These are phyloP conservation scores for Allobates femoralis DNA, from an alignment of 2,797 vertebrate species.

Conservation along the genomic window DNA sequence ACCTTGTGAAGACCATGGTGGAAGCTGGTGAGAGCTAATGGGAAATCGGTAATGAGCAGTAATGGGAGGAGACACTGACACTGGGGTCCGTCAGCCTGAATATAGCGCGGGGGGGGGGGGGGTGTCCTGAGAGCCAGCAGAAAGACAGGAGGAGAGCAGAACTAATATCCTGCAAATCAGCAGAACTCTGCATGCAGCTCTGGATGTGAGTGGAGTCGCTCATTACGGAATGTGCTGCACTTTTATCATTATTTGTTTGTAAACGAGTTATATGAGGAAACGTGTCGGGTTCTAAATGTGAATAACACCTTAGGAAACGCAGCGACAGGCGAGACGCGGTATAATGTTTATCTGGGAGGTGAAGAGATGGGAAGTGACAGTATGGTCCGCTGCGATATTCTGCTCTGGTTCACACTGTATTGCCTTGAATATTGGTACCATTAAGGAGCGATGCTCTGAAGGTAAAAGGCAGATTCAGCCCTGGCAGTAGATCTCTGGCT, in stretches of 20 bases:
- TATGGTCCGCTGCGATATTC: not conserved
- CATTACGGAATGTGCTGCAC: not conserved
- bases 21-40: no score
- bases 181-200: not conserved
- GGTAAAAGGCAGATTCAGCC: not conserved
- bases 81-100: no score
- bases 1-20: no score
- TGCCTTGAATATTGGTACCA: not conserved
- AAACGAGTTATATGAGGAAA: not conserved
- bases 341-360: not conserved
- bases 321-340: not conserved
- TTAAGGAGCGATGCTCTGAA: not conserved
- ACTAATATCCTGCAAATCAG: not conserved
- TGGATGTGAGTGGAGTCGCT: not conserved
- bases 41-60: no score
- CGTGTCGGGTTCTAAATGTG: not conserved
- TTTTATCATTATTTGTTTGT: not conserved
- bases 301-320: not conserved
- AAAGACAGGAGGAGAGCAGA: not conserved
- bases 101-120: no score
- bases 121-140: not conserved
- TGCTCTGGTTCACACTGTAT: not conserved
- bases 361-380: not conserved
- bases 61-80: no score
- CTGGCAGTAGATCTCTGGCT: no score